Conservation (phyloP, 2,797 vertebrate species). For the Sibirionetta formosa region DNA sequence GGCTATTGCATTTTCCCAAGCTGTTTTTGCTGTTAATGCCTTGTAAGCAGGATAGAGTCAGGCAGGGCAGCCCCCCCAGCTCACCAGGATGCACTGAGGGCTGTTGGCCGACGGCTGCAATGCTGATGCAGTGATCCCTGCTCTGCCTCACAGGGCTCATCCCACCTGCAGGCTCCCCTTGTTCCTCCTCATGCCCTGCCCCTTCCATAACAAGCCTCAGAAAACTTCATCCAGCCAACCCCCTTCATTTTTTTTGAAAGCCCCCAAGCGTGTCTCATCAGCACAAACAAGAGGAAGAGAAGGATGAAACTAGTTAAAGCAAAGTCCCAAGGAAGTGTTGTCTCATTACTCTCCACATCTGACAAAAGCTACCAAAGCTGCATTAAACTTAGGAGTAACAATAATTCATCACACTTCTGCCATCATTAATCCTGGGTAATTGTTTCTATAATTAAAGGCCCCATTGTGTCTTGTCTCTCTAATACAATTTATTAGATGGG, state of each 20-base stretch:
- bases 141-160: rapidly evolving
- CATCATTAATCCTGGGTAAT: constrained; percentile 52
- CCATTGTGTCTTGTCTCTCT: constrained; percentile 49
- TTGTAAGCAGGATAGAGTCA: not conserved
- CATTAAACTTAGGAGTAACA: not conserved
- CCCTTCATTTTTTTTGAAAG: not conserved
- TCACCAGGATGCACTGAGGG: not conserved
- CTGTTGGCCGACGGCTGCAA: rapidly evolving
- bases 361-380: not conserved
- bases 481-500: constrained; percentile 11
- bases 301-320: not conserved
- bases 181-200: not conserved
- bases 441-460: constrained; percentile 68
- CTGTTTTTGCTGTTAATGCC: rapidly evolving
- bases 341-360: not conserved
- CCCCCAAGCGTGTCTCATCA: rapidly evolving
- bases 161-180: not conserved
- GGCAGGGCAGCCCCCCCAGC: not conserved
- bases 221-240: not conserved
- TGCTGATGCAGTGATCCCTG: not conserved
- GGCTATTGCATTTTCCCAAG: not conserved
- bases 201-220: rapidly evolving
- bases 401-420: not conserved
- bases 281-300: not conserved
- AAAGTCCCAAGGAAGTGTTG: not conserved